Conservation (phyloP, 2,888 invertebrate species). For the Alloscopus bannaensis region DNA sequence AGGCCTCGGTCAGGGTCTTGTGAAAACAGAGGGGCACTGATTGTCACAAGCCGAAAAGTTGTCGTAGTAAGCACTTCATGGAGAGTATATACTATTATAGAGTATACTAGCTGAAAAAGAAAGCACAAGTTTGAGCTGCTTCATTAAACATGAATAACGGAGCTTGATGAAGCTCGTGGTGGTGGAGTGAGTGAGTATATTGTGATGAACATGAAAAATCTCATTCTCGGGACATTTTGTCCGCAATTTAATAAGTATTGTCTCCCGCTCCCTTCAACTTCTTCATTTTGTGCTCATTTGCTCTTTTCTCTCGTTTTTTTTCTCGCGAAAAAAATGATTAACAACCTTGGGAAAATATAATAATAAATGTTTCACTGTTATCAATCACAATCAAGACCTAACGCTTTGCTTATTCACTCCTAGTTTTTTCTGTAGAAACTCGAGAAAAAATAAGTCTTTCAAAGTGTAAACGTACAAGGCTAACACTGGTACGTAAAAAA, state of each 20-base stretch:
- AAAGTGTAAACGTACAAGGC: no score
- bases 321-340: conserved; percentile 52
- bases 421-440: conserved; percentile 1
- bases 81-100: no score
- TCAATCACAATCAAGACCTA: conserved; percentile 56
- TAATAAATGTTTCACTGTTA: conserved; percentile 40
- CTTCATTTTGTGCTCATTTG: conserved; percentile 59
- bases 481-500: not conserved
- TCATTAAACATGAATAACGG: conserved; percentile 63
- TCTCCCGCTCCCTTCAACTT: conserved; percentile 52
- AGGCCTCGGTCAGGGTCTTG: no score
- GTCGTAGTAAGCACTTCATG: no score
- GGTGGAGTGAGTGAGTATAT: no score
- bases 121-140: conserved; percentile 55
- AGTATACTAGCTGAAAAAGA: no score
- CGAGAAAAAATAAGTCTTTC: conserved; percentile 14
- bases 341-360: conserved; percentile 59
- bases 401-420: conserved; percentile 23
- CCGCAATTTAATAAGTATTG: conserved; percentile 63
- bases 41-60: no score
- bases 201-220: conserved; percentile 54
- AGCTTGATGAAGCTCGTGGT: conserved; percentile 55
- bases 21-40: no score
- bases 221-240: conserved; percentile 61
- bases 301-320: conserved; percentile 12